phyloP scores from a whole-genome alignment of 2,797 vertebrate genomes.

The Peromyscus eremicus region DNA sequence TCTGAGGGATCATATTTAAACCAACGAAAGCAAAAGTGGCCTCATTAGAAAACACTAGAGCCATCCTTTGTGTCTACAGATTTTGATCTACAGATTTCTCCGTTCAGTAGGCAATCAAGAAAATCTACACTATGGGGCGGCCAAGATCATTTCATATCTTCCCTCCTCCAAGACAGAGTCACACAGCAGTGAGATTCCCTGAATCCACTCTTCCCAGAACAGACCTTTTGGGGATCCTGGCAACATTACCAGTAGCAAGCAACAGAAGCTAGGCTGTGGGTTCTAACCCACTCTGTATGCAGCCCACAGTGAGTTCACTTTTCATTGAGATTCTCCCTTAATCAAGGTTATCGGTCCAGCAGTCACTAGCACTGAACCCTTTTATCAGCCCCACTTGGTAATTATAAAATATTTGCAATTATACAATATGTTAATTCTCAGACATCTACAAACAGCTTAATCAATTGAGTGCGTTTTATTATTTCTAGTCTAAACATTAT shows the following conservation, averaged over 20 bases:
- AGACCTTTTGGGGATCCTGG: constrained; percentile 56
- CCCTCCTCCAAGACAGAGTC: background rate
- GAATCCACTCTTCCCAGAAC: background rate
- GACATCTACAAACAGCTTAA: constrained; percentile 87
- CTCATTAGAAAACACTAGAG: background rate
- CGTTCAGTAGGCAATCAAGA: background rate
- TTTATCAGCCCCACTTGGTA: constrained; percentile 86
- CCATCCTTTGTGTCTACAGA: background rate
- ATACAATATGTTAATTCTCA: constrained; percentile 88
- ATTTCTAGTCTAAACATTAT: constrained; percentile 87
- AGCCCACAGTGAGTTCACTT: constrained; percentile 58
- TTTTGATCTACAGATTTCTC: background rate
- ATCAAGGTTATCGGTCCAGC: constrained; percentile 83
- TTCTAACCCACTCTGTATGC: constrained; percentile 20
- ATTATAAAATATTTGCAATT: constrained; percentile 88
- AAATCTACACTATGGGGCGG: background rate
- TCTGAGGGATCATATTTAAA: constrained; percentile 30
- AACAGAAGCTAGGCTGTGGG: accelerated
- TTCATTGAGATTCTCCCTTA: constrained; percentile 73
- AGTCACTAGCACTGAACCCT: constrained; percentile 80
- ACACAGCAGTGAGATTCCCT: background rate
- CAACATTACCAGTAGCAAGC: background rate
- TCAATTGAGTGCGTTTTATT: constrained; percentile 89
- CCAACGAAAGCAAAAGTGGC: background rate
- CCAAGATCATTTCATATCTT: background rate